Conservation (phyloP, 1,140 invertebrate species). For the Lasioglossum baleicum region DNA sequence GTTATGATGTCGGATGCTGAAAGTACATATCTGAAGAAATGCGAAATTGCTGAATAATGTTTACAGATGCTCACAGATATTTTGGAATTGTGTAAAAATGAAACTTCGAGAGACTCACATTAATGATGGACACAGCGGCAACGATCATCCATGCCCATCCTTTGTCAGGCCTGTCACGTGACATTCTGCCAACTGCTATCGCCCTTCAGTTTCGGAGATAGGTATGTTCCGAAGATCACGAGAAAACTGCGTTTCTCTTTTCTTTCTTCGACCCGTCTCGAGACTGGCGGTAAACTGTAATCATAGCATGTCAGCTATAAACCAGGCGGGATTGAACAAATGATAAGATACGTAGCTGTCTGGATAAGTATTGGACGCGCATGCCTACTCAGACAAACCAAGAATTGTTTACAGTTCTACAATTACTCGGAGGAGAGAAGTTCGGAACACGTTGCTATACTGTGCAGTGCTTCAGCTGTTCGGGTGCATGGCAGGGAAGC, state of each 20-base stretch:
- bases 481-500: too few species aligned
- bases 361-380: constrained; percentile 19
- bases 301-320: constrained; percentile 19
- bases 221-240: not conserved
- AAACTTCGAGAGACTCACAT: constrained; percentile 77
- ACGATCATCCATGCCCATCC: constrained; percentile 87
- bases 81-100: too few species aligned
- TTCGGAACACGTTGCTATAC: too few species aligned
- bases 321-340: constrained; percentile 22
- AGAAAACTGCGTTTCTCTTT: not conserved
- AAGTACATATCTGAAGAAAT: too few species aligned
- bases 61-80: too few species aligned
- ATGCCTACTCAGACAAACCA: not conserved
- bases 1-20: too few species aligned
- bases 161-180: constrained; percentile 76
- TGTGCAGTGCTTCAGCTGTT: too few species aligned
- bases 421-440: not conserved
- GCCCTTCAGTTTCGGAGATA: too few species aligned
- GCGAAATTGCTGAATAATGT: too few species aligned
- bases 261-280: constrained; percentile 18
- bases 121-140: constrained; percentile 80
- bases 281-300: constrained; percentile 28
- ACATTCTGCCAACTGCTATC: constrained; percentile 27
- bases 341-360: constrained; percentile 51
- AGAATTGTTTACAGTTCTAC: constrained; percentile 1